These are phyloP conservation scores for Megalops cyprinoides DNA, from an alignment of 2,797 vertebrate species.

Conservation along the genomic window DNA sequence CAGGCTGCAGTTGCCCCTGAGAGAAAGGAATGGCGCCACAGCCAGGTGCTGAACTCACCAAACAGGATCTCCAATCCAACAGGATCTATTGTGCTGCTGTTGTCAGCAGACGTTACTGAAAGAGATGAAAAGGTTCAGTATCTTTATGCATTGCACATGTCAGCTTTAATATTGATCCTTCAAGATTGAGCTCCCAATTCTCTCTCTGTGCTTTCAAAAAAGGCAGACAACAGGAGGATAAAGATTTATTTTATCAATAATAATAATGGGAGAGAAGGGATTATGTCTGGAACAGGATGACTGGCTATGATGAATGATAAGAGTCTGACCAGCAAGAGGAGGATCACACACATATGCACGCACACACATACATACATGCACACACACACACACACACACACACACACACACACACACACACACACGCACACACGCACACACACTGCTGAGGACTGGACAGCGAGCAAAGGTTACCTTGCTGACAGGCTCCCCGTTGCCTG, in stretches of 20 bases:
- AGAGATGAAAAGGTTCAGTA: neutral
- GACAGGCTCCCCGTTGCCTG: too few species aligned
- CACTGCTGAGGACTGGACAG: too few species aligned
- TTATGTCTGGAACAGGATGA: neutral
- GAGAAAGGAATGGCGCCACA: neutral
- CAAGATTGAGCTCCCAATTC: neutral
- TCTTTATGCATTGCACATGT: neutral
- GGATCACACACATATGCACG: neutral
- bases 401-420: neutral
- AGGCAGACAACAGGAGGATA: constrained; percentile 10
- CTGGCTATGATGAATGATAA: neutral
- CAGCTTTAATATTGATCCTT: constrained; percentile 21
- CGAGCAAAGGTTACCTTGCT: too few species aligned
- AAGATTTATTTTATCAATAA: constrained; percentile 11
- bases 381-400: neutral
- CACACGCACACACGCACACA: neutral
- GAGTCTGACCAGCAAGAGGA: neutral
- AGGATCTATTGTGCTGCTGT: neutral
- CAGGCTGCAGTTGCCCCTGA: neutral
- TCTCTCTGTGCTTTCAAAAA: neutral
- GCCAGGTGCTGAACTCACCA: neutral
- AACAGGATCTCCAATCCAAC: neutral
- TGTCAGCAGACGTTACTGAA: neutral
- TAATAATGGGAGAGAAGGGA: neutral
- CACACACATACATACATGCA: neutral